Base-by-base conservation (phyloP, 2,797 vertebrate genomes). In the Discoglossus pictus region DNA sequence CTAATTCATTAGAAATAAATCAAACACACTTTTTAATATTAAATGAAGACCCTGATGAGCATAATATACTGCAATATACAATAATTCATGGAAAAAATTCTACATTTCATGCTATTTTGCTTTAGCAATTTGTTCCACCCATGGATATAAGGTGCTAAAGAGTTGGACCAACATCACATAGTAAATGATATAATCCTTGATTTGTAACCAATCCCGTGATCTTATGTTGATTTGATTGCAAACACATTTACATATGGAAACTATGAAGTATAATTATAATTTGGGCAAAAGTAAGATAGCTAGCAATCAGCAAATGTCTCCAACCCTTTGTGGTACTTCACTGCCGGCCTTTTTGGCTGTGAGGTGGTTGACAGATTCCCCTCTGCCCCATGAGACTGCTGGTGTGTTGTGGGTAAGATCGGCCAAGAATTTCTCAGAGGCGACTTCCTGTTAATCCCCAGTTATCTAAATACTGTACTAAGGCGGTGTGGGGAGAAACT, bases 401-500 rank as follows among this genome's bases (percentile, higher is more conserved):
- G 53, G 46, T 51, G 68, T 58, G 68, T 52, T 71, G 61, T 64
- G 61, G 23, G 23, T 25, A 34, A 40, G 60, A 42, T 36, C 44
- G 34, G 61, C 68, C 68, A 71, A 71, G 68, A 64, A 25, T 71
- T 44, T 64, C 52, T 64, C 25, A 17, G 52, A 71, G 68, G 61
- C 53, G 39, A 71, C 68, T 71, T 71, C 61, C 68, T 71, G 68
- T 46, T 71, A 71, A 71, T 71, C 68, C 61, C 68, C 31, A 64
- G 61, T 71, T 71, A 71, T 64, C 68, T 52, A 65, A 71, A 71
- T 53, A 64, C 35, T 59, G 44, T 59, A 52, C 53, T 65, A 35
- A 44, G 61, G 61, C 60, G 13, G 68, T 38, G 61, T 71, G 61
- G 68, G 68, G 61, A 59, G 68, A 71, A 59, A 27, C 59, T 64